phyloP scores from a whole-genome alignment of 2,113 vertebrate genomes.

The Sander vitreus region DNA sequence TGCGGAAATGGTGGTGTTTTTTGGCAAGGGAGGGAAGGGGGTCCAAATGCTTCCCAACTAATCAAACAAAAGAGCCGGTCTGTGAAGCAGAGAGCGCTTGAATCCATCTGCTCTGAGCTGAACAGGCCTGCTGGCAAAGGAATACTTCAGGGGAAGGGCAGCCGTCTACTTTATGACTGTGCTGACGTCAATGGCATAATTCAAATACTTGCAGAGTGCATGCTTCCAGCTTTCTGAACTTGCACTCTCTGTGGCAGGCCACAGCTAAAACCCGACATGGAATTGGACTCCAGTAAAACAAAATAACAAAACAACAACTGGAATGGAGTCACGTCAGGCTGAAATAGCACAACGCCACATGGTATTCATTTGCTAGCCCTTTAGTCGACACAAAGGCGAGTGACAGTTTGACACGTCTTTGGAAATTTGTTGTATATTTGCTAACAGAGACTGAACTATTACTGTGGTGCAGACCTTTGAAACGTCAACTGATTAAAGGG shows the following conservation, averaged over 20 bases:
- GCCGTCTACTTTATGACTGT: conserved; percentile 98
- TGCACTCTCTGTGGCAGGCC: conserved; percentile 78
- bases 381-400: conserved; percentile 12
- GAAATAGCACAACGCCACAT: conserved; percentile 36
- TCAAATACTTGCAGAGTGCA: conserved; percentile 98
- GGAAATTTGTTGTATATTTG: conserved; percentile 13
- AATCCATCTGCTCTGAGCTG: conserved; percentile 83
- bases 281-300: conserved; percentile 50
- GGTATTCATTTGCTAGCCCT: conserved; percentile 22
- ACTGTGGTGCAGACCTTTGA: not conserved
- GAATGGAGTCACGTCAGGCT: conserved; percentile 52
- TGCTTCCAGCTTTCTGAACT: conserved; percentile 91
- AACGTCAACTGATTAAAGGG: not conserved
- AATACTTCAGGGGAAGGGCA: conserved; percentile 92
- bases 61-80: conserved; percentile 78
- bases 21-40: not conserved
- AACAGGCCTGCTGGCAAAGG: conserved; percentile 94
- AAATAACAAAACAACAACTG: conserved; percentile 41
- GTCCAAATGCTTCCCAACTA: conserved; percentile 67
- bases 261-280: conserved; percentile 86
- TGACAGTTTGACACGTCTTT: conserved; percentile 41
- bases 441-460: not conserved
- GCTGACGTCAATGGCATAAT: conserved; percentile 99
- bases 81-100: conserved; percentile 81
- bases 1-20: conserved; percentile 26